These are phyloP conservation scores for Empidonax traillii DNA, from an alignment of 2,113 vertebrate genomes.

Conservation along the genomic window DNA sequence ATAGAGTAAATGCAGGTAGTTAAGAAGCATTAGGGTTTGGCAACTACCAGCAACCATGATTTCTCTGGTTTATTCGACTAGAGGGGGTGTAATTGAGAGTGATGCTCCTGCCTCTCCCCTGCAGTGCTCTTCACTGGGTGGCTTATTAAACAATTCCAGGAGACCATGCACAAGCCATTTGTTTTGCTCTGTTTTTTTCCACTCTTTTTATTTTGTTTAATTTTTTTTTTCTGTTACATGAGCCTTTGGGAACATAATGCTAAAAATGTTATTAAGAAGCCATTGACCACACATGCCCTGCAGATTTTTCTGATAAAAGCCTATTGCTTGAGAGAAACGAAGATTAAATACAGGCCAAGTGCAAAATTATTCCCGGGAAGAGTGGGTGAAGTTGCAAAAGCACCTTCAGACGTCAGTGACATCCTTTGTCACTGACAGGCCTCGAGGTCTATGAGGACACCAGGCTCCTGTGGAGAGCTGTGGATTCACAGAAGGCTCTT, in stretches of 20 bases:
- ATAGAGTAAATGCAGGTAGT: neutral
- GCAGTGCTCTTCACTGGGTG: neutral
- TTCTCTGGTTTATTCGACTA: neutral
- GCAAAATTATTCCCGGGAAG: neutral
- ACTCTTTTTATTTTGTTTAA: neutral
- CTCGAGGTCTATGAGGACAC: neutral
- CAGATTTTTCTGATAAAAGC: neutral
- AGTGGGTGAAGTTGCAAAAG: neutral
- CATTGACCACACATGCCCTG: constrained; percentile 8
- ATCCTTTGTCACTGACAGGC: accelerated
- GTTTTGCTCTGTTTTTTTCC: neutral
- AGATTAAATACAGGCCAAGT: neutral
- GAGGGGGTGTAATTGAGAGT: neutral
- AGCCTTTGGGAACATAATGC: neutral
- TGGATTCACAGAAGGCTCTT: neutral
- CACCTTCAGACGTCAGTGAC: neutral
- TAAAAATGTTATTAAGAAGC: constrained; percentile 14
- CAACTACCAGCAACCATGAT: neutral
- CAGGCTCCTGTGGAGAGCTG: neutral
- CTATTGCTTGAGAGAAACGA: neutral
- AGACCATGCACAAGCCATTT: neutral
- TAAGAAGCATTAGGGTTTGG: neutral
- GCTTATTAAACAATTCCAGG: constrained; percentile 11
- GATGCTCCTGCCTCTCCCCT: neutral
- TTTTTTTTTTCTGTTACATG: neutral